Evolutionary conservation across 2,113 vertebrate genomes (phyloP).

Genomic region (Collichthys lucidus): DNA sequence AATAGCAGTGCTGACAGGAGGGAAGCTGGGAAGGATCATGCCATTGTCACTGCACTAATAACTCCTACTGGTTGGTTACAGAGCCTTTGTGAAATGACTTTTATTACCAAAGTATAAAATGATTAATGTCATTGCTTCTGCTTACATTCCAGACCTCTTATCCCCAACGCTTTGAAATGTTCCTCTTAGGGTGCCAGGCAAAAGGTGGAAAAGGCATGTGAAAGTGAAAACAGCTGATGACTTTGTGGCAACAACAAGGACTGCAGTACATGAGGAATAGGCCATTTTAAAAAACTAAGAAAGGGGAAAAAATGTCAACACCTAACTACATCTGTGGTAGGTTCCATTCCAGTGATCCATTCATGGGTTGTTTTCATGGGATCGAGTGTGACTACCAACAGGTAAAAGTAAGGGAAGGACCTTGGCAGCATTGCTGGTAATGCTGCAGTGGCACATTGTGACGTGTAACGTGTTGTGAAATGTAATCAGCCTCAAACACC

Average conservation of each 20-base stretch:
- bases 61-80: neutral
- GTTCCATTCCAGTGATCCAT: neutral
- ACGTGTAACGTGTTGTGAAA: too few relatives aligned
- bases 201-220: neutral
- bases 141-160: neutral
- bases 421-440: neutral
- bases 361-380: neutral
- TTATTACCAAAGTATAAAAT: neutral
- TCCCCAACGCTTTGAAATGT: neutral
- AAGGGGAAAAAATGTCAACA: neutral
- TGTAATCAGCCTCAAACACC: neutral
- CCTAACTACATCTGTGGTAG: neutral
- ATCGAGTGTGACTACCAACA: neutral
- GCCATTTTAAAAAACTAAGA: neutral
- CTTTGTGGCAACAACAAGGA: neutral
- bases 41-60: neutral
- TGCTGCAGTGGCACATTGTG: neutral
- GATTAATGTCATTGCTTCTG: neutral
- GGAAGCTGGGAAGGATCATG: neutral
- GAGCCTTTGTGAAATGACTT: neutral
- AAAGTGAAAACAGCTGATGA: slow-evolving; percentile 6
- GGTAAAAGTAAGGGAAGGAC: neutral
- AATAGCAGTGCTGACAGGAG: neutral
- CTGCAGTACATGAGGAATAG: neutral
- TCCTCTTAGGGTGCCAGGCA: neutral